Conservation (phyloP, 1,140 invertebrate species). For the Leptinotarsa texana region DNA sequence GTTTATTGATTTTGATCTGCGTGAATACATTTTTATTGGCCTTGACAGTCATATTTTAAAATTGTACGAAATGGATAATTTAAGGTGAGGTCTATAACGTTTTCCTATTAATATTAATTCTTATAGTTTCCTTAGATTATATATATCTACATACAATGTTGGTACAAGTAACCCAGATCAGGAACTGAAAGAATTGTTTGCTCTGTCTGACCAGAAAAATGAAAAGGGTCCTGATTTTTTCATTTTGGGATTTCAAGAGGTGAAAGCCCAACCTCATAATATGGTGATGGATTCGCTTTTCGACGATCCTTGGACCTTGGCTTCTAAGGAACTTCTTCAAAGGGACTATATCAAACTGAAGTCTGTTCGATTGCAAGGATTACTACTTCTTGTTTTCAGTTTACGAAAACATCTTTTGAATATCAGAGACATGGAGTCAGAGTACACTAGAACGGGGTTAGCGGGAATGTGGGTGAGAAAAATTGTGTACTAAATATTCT, state of each 20-base stretch:
- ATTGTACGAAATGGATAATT: conserved; percentile 41
- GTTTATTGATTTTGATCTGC: neutral
- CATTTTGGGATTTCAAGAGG: conserved; percentile 86
- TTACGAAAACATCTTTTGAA: conserved; percentile 77
- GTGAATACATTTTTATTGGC: neutral
- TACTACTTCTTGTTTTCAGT: conserved; percentile 76
- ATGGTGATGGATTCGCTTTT: conserved; percentile 79
- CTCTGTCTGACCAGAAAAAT: conserved; percentile 63
- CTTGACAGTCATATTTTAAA: neutral
- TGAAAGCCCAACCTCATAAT: conserved; percentile 85
- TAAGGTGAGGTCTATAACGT: conserved; percentile 36
- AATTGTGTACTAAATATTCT: neutral
- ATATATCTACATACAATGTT: conserved; percentile 85
- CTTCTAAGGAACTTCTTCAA: conserved; percentile 71
- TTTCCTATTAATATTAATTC: conserved; percentile 16
- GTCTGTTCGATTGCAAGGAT: conserved; percentile 76
- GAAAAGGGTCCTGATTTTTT: conserved; percentile 78
- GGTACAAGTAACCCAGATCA: conserved; percentile 72
- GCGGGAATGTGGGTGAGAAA: conserved; percentile 80
- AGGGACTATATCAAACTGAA: conserved; percentile 79
- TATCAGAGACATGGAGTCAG: conserved; percentile 80
- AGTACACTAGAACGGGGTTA: conserved; percentile 85
- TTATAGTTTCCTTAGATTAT: conserved; percentile 61
- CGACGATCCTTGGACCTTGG: conserved; percentile 82
- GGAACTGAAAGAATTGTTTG: conserved; percentile 70